Base-by-base conservation (phyloP, 2,797 vertebrate species). In the Coluber constrictor region DNA sequence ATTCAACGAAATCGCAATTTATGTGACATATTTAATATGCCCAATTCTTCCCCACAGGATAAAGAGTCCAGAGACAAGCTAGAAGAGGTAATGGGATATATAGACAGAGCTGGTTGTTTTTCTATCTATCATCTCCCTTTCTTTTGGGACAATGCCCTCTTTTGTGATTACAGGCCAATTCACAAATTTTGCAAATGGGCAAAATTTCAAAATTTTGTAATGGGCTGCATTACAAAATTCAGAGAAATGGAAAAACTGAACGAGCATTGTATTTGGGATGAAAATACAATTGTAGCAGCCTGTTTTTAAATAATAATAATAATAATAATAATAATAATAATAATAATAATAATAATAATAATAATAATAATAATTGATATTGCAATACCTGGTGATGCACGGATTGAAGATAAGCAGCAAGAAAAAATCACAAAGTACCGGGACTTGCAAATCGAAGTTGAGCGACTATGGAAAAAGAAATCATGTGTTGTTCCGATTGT, bases 31-130 rank as follows among this genome's bases (percentile, higher is more conserved):
- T 94, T 6, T 94, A 95, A 90, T 92, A 23, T 90, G 4, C 93
- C 5, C 87, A 92, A n/a, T 92, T 96, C 94, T 95, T 94, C 91
- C 91, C 92, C 70, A 96, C 96, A 97, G 97, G 97, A 97, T 94
- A 97, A 96, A 95, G 97, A 97, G 4, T 70, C 94, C 87, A 25
- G 90, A 54, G 97, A 96, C 94, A 98, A 97, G 95, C 93, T 97
- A 90, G 54, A 96, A 94, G 98, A 98, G 97, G 98, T 98, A 91
- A 91, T 37, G n/a, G 16, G 27, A 59, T 66, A n/a, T 13, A n/a
- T 47, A 4, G 4, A 11, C 29, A 27, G 56, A 74, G 15, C 25
- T 90, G 56, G 57, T 8, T 57, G 13, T 59, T 90, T 79, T 90
- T 15, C 54, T 79, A 16, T 56, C 63, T 37, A 23, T 74, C 32